phyloP scores from a whole-genome alignment of 1,140 invertebrate species.

The Cherax quadricarinatus region DNA sequence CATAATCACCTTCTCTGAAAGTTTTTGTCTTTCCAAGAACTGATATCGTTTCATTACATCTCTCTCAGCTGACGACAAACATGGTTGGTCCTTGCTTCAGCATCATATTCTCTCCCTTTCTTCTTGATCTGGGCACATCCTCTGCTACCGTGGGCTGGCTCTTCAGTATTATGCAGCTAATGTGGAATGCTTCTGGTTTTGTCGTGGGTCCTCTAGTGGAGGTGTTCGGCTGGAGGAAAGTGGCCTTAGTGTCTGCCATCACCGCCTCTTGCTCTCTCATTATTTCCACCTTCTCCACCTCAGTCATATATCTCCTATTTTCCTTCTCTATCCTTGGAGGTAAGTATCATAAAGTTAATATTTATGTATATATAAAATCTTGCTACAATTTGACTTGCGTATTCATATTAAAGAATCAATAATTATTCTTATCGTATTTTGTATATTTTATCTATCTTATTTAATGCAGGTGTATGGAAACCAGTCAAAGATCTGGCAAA shows the following conservation, averaged over 20 bases:
- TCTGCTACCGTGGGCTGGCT: not conserved
- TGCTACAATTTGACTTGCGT: too few species aligned
- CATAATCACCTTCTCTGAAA: too few species aligned
- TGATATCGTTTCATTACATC: too few species aligned
- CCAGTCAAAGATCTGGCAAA: too few species aligned
- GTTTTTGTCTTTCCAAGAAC: too few species aligned
- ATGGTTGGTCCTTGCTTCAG: slow-evolving; percentile 15
- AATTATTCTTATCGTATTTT: too few species aligned
- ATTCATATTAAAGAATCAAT: too few species aligned
- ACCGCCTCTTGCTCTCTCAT: not conserved
- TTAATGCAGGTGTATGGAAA: too few species aligned
- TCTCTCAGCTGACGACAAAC: not conserved
- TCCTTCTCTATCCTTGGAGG: not conserved
- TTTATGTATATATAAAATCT: not conserved
- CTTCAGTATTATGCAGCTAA: not conserved
- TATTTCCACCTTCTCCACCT: not conserved
- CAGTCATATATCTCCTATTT: not conserved
- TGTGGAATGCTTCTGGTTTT: not conserved
- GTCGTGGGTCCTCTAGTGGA: not conserved
- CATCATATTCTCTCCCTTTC: not conserved
- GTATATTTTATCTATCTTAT: too few species aligned
- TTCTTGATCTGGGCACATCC: not conserved
- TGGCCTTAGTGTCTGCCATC: not conserved
- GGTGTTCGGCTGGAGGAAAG: not conserved
- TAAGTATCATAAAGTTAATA: not conserved